phyloP scores from a whole-genome alignment of 1,140 invertebrate genomes.

The Drosophila watanabei region DNA sequence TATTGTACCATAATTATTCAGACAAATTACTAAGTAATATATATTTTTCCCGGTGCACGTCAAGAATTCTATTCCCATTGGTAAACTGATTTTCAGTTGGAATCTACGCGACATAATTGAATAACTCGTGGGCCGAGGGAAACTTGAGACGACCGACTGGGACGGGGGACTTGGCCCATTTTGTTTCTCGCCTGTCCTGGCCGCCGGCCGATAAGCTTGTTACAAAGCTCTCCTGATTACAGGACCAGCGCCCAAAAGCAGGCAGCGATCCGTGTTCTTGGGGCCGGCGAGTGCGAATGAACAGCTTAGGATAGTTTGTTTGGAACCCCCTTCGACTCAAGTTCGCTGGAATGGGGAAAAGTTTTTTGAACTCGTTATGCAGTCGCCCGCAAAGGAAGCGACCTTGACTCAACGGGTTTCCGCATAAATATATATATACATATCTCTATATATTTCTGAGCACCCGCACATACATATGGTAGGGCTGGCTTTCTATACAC shows the following conservation, averaged over 20 bases:
- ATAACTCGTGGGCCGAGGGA: constrained; percentile 22
- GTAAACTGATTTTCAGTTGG: constrained; percentile 12
- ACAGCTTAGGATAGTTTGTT: constrained; percentile 42
- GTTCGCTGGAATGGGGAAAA: constrained; percentile 21
- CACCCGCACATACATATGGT: constrained; percentile 7
- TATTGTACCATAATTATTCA: neutral
- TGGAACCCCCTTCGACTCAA: neutral
- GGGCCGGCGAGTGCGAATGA: constrained; percentile 27
- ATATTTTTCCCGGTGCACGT: neutral
- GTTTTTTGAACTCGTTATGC: constrained; percentile 51
- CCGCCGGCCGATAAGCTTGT: constrained; percentile 53
- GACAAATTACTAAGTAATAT: neutral
- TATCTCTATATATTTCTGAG: neutral
- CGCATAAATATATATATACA: constrained; percentile 1
- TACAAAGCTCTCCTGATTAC: constrained; percentile 43
- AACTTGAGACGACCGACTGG: neutral
- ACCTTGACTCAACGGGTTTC: constrained; percentile 36
- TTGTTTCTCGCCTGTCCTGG: constrained; percentile 36
- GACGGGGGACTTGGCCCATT: constrained; percentile 7
- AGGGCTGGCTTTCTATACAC: neutral
- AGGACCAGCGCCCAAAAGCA: constrained; percentile 14
- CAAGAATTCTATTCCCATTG: neutral
- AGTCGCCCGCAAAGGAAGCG: constrained; percentile 40
- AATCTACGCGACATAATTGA: constrained; percentile 34
- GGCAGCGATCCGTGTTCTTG: constrained; percentile 15